Conservation (phyloP, 2,888 invertebrate genomes). For the Cheilosia vulpina region DNA sequence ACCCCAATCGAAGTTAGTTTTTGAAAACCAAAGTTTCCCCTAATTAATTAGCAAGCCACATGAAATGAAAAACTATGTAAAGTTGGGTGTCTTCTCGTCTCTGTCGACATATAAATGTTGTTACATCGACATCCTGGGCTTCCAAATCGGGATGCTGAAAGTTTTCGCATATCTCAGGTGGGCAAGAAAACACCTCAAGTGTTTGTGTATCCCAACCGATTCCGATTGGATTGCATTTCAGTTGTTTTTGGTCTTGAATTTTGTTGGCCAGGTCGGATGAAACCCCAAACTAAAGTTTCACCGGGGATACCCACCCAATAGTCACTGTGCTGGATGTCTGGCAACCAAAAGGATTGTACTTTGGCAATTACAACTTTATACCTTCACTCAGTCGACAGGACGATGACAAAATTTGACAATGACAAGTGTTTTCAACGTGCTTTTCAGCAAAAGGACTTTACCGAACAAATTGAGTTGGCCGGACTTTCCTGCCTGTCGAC, state of each 20-base stretch:
- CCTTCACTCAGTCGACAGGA: conserved; percentile 28
- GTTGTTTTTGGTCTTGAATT: conserved; percentile 30
- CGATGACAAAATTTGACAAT: conserved; percentile 60
- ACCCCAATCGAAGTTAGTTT: conserved; percentile 35
- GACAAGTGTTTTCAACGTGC: conserved; percentile 25
- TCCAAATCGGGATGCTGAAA: conserved; percentile 25
- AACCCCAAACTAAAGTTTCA: conserved; percentile 35
- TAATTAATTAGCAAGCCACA: conserved; percentile 71
- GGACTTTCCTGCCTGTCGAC: too few relatives aligned
- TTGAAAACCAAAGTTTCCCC: conserved; percentile 44
- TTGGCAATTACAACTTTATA: conserved; percentile 63
- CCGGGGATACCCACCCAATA: background rate
- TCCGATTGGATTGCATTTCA: conserved; percentile 49
- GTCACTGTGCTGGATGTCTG: background rate
- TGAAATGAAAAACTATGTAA: conserved; percentile 53
- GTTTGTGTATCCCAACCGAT: conserved; percentile 49
- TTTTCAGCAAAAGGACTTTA: conserved; percentile 6
- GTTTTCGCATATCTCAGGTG: conserved; percentile 14
- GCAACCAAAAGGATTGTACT: conserved; percentile 17
- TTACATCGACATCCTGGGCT: background rate
- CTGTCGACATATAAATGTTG: background rate
- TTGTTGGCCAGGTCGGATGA: background rate
- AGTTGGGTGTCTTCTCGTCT: conserved; percentile 44
- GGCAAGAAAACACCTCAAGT: background rate
- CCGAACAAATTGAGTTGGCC: conserved; percentile 20